Evolutionary conservation across 2,113 vertebrate species (phyloP), one percentile per base, ranked within the genome.

Genomic region (Mesocricetus auratus): DNA sequence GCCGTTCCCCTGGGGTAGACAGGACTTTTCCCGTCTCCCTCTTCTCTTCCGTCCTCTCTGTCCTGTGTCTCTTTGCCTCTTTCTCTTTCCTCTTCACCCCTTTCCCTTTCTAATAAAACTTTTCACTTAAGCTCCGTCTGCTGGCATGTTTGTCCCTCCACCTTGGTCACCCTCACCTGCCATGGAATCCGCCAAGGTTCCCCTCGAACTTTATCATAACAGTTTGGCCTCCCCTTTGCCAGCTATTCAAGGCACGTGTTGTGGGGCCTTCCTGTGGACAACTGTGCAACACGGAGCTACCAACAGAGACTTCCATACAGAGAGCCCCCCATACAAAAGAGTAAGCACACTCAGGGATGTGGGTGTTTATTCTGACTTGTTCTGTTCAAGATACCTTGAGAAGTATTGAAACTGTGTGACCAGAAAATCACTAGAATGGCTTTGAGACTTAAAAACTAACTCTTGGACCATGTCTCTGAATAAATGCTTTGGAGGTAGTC

Each of bases 371-470:
- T 79, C 79, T 90, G 68, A 56, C 60, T 73, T 74, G 15, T 60
- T 93, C 85, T 53, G 21, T 86, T 96, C n/a, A 64, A 29, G 9
- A 15, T 26, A 42, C 56, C 39, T 83, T 95, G 83, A 47, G 69
- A 88, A 81, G 56, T 87, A 26, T 66, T 74, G 36, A 33, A 66
- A 29, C 66, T 81, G 71, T 19, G 50, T 74, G 39, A 24, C 68
- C 74, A 73, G 26, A 74, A 95, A 94, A 91, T 75, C 73, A 69
- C n/a, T 26, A 53, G 93, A 66, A 86, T 64, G 6, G 16, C 42
- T 42, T 83, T 56, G 36, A 94, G 88, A 53, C 56, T 64, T 69
- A 73, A 81, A 89, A 56, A 83, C 53, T n/a, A 95, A 88, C 64
- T 69, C 89, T 74, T 53, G 58, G 15, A 83, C 17, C 19, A n/a